Base-by-base conservation (phyloP, 1,140 invertebrate species). In the Drosophila sulfurigaster region DNA sequence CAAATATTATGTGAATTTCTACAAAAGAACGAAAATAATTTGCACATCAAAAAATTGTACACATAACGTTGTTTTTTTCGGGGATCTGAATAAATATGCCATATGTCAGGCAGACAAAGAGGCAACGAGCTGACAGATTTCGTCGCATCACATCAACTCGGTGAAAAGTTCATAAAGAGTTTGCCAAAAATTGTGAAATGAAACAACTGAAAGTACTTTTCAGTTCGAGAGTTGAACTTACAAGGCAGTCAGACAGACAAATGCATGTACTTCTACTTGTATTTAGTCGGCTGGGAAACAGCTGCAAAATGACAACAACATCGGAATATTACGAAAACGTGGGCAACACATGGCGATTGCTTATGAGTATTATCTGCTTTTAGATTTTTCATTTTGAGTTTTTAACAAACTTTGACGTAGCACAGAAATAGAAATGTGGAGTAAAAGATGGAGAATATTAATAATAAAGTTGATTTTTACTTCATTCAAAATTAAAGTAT, bases 301-400 rank as follows among this genome's bases (percentile, higher is more conserved):
- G 56, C 58, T 67, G 69, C 25, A 11, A 68, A 68, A 62, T 63
- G 38, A 57, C 45, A 72, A 75, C 41, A 54, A 46, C 43, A 15
- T 7, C 5, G 5, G 13, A 32, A 59, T 43, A 58, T 60, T 28
- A 3, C 30, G 16, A 30, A 38, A 58, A 59, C 20, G n/a, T 30
- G 32, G 5, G 46, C 15, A 25, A 41, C 57, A 69, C 35, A 41
- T 69, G 66, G 56, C 25, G 25, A 58, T 30, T 20, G 10, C 13
- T 43, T 41, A 20, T 41, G 11, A 3, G 38, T 43, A n/a, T 28
- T 58, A 28, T 45, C 57, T 13, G 25, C 35, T 15, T 5, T 0
- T 35, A 35, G 6, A 56, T 38, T 38, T 57, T 59, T 59, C 20
- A 59, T 59, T 59, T 59, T 45, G 54, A 57, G 32, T 57, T 57